phyloP scores from a whole-genome alignment of 2,797 vertebrate genomes.

The Eulemur mongoz region DNA sequence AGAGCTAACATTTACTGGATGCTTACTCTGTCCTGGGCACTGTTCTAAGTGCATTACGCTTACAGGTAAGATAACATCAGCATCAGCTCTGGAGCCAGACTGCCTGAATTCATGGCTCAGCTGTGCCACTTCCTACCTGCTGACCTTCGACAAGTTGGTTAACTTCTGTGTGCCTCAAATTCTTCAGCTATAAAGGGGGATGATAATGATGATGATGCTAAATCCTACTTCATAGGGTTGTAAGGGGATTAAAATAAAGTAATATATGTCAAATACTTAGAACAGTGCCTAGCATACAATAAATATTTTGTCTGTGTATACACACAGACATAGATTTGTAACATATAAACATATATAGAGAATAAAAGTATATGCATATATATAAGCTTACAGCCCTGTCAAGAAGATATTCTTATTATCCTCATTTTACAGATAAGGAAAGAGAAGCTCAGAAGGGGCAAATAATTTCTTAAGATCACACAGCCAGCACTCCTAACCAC shows the following conservation, averaged over 20 bases:
- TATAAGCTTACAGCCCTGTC: neutral
- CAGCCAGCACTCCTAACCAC: neutral
- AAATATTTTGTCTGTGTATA: neutral
- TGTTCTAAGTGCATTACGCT: neutral
- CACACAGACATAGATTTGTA: neutral
- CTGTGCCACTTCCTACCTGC: neutral
- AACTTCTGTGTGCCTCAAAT: neutral
- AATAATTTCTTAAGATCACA: neutral
- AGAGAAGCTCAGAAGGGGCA: neutral
- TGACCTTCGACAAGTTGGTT: neutral
- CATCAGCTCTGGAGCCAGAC: neutral
- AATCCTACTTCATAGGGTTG: neutral
- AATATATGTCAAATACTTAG: neutral
- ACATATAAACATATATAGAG: neutral
- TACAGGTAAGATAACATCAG: neutral
- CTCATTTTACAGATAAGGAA: neutral
- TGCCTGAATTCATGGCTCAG: neutral
- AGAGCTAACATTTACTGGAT: neutral
- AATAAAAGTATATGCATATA: neutral
- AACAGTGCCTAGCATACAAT: neutral
- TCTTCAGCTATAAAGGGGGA: neutral
- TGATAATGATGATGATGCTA: neutral
- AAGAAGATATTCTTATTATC: neutral
- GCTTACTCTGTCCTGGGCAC: neutral
- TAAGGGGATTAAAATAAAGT: neutral